phyloP scores from a whole-genome alignment of 1,140 invertebrate species.

The Temnothorax longispinosus region DNA sequence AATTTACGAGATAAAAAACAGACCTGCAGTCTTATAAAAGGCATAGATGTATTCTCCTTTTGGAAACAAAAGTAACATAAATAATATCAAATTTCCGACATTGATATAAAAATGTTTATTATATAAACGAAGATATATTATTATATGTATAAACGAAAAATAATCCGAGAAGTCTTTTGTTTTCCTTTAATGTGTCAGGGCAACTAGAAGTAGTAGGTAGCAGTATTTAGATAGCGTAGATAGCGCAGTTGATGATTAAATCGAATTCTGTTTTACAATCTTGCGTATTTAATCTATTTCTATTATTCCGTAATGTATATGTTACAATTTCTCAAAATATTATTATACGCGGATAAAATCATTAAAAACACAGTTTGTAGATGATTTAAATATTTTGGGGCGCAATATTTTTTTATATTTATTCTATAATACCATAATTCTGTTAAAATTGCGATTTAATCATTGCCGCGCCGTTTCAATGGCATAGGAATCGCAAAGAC shows the following conservation, averaged over 20 bases:
- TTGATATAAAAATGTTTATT: constrained; percentile 42
- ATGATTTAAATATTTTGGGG: constrained; percentile 5
- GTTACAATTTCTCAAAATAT: background rate
- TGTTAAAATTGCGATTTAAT: constrained; percentile 10
- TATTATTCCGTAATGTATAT: background rate
- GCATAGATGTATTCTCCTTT: background rate
- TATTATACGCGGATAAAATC: background rate
- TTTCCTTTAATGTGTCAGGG: constrained; percentile 5
- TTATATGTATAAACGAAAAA: background rate
- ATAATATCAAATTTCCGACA: constrained; percentile 1
- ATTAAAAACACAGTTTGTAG: background rate
- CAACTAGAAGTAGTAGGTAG: constrained; percentile 3
- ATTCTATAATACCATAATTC: background rate
- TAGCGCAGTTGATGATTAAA: constrained; percentile 45
- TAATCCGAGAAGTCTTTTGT: constrained; percentile 5
- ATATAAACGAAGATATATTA: background rate
- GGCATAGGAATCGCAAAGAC: background rate
- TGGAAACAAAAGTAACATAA: background rate
- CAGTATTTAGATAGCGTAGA: constrained; percentile 19
- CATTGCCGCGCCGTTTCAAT: background rate
- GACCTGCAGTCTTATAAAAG: background rate
- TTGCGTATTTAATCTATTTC: constrained; percentile 7
- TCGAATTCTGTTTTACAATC: constrained; percentile 24
- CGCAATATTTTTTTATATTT: background rate
- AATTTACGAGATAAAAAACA: background rate